Evolutionary conservation across 2,797 vertebrate species (phyloP), one percentile per base, ranked within the genome.

Genomic region (Simalia tracyae): DNA sequence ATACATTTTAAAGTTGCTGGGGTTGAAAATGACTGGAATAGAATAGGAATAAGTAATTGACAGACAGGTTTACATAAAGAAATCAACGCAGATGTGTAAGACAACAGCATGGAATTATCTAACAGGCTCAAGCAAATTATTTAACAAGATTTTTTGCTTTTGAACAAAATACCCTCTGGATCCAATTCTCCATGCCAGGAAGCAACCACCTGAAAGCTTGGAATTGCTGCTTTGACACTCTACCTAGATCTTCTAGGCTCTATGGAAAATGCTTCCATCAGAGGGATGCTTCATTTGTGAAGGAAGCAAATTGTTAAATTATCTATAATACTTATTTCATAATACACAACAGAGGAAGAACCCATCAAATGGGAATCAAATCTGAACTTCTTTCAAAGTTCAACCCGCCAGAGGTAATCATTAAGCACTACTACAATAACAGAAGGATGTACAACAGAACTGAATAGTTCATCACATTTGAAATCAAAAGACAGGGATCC

Each of bases 311-410:
- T 46, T 46, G 17, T 81, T 7, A 8, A 81, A 5, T 42, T 36
- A 81, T 81, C 72, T 42, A 31, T 36, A 81, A 24, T 81, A 10
- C 8, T 3, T 81, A 42, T 46, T 46, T 81, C 63, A 68, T 0
- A 12, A 86, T n/a, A 57, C n/a, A 91, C 36, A 12, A 89, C 2
- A 5, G 1, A 92, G 88, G 90, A 4, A 0, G 87, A 84, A 17
- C 4, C 84, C 89, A 94, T 84, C 95, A 94, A 89, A 76, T 59
- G 81, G 87, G 90, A 94, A 31, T 31, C 17, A 10, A 81, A 85
- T 89, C 95, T 93, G 95, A 96, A 94, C 87, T 94, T 84, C 93
- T 76, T 93, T 36, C 46, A 50, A 94, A 94, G 94, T 64, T 76
- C 91, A 92, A 68, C 63, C 81, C 91, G 89, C 86, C 15, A n/a